phyloP scores from a whole-genome alignment of 1,140 invertebrate species.

The Lepidurus arcticus region DNA sequence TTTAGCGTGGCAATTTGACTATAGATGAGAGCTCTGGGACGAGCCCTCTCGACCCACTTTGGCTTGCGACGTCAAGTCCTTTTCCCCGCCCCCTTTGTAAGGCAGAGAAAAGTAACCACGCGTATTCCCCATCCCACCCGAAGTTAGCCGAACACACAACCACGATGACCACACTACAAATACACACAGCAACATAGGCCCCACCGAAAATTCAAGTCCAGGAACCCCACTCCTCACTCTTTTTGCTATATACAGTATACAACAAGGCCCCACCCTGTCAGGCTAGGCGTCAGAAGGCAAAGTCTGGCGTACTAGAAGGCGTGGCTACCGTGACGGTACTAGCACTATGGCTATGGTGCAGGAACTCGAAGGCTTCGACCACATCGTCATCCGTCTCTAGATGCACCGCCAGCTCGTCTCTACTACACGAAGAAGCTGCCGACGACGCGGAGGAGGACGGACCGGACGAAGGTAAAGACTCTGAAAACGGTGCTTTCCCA shows the following conservation, averaged over 20 bases:
- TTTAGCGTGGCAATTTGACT: slow-evolving; percentile 22
- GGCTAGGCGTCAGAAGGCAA: background rate
- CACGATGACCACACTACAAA: background rate
- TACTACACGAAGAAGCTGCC: slow-evolving; percentile 11
- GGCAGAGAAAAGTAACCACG: background rate
- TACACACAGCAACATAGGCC: background rate
- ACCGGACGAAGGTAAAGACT: too few relatives aligned
- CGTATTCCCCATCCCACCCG: background rate
- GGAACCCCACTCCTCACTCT: background rate
- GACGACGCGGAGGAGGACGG: background rate
- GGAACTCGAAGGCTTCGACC: background rate
- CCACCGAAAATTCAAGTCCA: background rate
- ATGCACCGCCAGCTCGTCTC: background rate
- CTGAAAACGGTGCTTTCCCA: background rate
- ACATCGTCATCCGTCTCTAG: slow-evolving; percentile 10
- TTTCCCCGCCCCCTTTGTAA: background rate
- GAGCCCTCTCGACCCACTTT: background rate
- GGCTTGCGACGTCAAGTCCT: background rate
- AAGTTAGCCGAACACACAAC: background rate
- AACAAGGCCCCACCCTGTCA: background rate
- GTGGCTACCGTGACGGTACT: background rate
- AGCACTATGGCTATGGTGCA: slow-evolving; percentile 1
- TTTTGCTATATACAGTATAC: background rate
- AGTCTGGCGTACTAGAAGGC: slow-evolving; percentile 13
- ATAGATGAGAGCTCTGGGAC: background rate